Conservation (phyloP, 1,140 invertebrate genomes). For the Augochlora pura region DNA sequence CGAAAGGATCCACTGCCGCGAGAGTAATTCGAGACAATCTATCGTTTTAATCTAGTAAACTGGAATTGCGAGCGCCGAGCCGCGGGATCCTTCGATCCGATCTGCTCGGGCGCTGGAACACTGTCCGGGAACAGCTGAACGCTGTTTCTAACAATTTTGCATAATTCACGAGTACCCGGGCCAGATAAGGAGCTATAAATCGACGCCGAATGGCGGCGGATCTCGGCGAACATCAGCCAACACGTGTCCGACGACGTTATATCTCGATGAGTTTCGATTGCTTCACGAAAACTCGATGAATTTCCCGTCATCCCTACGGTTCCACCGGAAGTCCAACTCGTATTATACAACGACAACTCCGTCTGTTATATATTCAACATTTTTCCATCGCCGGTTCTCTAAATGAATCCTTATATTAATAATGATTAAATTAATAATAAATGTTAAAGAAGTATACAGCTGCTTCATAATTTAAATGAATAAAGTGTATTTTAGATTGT, state of each 20-base stretch:
- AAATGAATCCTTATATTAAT: too few species aligned
- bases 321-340: too few species aligned
- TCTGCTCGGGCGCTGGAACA: not conserved
- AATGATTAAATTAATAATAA: too few species aligned
- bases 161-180: not conserved
- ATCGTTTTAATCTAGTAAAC: constrained; percentile 36
- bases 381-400: too few species aligned
- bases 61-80: not conserved
- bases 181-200: not conserved
- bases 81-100: not conserved
- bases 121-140: not conserved
- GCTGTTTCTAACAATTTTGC: not conserved
- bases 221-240: not conserved
- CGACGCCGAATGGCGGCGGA: not conserved
- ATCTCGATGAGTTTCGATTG: not conserved
- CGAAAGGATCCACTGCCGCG: constrained; percentile 29
- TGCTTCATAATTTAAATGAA: too few species aligned
- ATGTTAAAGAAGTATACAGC: too few species aligned
- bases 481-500: too few species aligned
- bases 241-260: not conserved
- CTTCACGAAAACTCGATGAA: not conserved
- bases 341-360: too few species aligned
- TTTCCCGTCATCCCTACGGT: not conserved
- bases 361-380: too few species aligned
- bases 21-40: constrained; percentile 37